These are phyloP conservation scores for Potamarius usumacintae DNA, from an alignment of 2,113 vertebrate species.

Conservation along the genomic window DNA sequence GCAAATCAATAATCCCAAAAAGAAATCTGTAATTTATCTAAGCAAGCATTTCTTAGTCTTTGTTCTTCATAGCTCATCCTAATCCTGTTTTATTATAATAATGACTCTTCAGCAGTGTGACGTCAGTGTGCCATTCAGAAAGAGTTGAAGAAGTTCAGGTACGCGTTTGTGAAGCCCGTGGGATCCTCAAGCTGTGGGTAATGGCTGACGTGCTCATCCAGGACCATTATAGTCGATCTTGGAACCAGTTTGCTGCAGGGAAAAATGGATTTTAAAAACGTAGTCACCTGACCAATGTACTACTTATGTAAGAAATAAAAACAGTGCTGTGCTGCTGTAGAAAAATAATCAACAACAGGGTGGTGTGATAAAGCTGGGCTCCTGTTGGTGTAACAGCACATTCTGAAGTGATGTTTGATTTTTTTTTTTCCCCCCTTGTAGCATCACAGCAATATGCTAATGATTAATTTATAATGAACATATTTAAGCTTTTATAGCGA, in stretches of 20 bases:
- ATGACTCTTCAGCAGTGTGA: neutral
- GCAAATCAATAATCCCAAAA: too few relatives aligned
- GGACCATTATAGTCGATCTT: slow-evolving; percentile 82
- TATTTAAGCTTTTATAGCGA: neutral
- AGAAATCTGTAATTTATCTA: neutral
- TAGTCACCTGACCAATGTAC: too few relatives aligned
- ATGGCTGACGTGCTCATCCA: slow-evolving; percentile 94
- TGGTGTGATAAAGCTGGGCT: too few relatives aligned
- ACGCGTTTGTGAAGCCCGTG: slow-evolving; percentile 86
- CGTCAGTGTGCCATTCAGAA: slow-evolving; percentile 75
- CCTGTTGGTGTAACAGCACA: too few relatives aligned
- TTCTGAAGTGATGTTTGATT: too few relatives aligned
- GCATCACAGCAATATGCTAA: too few relatives aligned
- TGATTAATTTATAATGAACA: too few relatives aligned
- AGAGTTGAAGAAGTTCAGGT: slow-evolving; percentile 93
- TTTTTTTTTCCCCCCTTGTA: too few relatives aligned
- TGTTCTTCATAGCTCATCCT: neutral
- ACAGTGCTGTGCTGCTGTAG: neutral
- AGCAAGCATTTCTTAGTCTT: neutral
- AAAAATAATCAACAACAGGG: neutral
- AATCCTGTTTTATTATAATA: neutral
- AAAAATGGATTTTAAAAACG: slow-evolving; percentile 40
- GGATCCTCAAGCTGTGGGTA: slow-evolving; percentile 96
- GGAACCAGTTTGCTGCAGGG: slow-evolving; percentile 80
- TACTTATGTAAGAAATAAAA: neutral